Base-by-base conservation (phyloP, 2,797 vertebrate genomes). In the Crax fasciolata region DNA sequence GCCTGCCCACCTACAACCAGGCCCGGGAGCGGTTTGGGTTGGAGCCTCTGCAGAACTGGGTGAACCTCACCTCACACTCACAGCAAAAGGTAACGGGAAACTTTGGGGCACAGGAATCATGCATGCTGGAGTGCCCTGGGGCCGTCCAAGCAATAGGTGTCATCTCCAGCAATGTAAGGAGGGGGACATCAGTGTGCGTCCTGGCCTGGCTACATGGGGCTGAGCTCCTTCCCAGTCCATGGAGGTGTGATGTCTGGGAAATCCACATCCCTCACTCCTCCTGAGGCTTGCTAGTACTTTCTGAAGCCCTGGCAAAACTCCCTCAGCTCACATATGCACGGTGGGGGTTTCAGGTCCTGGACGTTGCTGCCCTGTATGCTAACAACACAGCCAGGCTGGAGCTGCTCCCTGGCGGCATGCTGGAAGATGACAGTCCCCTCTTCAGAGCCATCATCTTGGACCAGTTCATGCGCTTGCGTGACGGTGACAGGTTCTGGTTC, bases 401-500 rank as follows among this genome's bases (percentile, higher is more conserved):
- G 95, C 96, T 99, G 89, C 98, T 99, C 87, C 98, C 98, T 0
- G 99, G 99, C 51, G 99, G 98, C 28, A 97, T 99, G 80, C 93
- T 99, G 84, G 99, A 99, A 95, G 91, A 63, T 73, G 20, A 96
- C 0, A 54, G 98, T 6, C 97, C 96, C 66, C 98, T 99, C 87
- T 99, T 99, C 94, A 98, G 98, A 0, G 38, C 98, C 76, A 99
- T 99, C 30, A 98, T 99, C 76, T 88, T 98, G 61, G 98, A 99
- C 68, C 99, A 99, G 97, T 99, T 99, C 94, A 95, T 98, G 80
- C 98, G 99, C 32, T 98, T 99, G 66, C 97, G 99, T 58, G 98
- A 99, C 5, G 98, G 99, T 0, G 99, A 99, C 93, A 99, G 99
- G 58, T 99, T 99, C 97, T 99, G 99, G 99, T 99, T 99, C 2